Percentiles rank a stretch among this genome's conserved stretches.
phyloP scores from a whole-genome alignment of 1,140 invertebrate species.

The Pseudomyrmex pallidus region DNA sequence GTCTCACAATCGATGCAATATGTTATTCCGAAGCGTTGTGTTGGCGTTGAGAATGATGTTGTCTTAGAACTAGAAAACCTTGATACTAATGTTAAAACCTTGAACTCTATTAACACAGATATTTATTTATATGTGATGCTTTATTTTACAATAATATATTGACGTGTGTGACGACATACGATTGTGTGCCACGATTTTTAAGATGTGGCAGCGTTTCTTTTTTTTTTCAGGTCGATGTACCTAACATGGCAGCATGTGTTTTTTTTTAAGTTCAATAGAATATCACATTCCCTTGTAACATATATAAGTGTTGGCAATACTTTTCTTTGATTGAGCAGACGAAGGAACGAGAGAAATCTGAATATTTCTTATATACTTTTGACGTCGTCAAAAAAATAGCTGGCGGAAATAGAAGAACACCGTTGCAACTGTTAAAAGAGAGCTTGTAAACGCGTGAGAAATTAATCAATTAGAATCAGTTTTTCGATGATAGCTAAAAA shows the following conservation, averaged over 20 bases:
- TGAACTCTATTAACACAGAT: too few species aligned
- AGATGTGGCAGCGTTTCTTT: constrained; percentile 12
- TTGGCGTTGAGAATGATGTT: background rate
- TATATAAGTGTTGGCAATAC: too few species aligned
- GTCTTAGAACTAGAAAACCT: constrained; percentile 1
- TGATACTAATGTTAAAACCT: background rate
- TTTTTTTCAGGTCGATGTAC: too few species aligned
- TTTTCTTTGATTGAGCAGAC: too few species aligned
- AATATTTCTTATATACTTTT: too few species aligned
- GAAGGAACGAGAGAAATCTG: too few species aligned
- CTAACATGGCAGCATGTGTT: too few species aligned
- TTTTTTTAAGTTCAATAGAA: too few species aligned
- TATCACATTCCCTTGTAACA: too few species aligned
- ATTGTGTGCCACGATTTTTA: constrained; percentile 20
- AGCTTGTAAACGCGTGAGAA: background rate
- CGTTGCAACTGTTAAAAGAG: too few species aligned
- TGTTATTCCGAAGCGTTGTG: background rate
- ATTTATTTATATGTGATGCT: background rate
- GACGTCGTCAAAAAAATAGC: too few species aligned
- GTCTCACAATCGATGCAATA: background rate
- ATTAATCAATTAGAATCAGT: background rate
- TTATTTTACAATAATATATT: constrained; percentile 18
- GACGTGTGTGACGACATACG: background rate
- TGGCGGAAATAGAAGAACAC: too few species aligned
- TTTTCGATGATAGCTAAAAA: background rate